phyloP scores from a whole-genome alignment of 2,113 vertebrate genomes.

The Cynopterus brachyotis region DNA sequence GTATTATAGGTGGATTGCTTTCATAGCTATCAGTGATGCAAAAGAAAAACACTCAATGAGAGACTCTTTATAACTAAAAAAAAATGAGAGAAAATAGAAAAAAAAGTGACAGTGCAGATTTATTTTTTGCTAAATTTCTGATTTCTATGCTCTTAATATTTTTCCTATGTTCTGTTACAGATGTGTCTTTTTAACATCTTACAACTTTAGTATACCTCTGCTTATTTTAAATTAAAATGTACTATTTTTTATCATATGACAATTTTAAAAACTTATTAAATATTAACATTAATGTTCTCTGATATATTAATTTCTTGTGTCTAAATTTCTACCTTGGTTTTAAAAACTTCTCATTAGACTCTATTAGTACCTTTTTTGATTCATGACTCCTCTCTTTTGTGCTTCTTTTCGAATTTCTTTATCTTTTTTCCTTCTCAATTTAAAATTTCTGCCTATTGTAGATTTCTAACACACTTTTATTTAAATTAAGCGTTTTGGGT shows the following conservation, averaged over 20 bases:
- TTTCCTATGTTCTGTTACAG: background rate
- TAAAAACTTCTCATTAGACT: background rate
- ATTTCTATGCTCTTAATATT: background rate
- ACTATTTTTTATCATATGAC: background rate
- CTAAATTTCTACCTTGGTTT: background rate
- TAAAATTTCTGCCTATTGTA: background rate
- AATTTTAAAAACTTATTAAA: background rate
- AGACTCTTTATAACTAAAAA: background rate
- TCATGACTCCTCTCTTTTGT: background rate
- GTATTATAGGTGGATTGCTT: background rate
- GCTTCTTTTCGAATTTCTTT: background rate
- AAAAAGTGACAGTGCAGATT: background rate
- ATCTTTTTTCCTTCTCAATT: background rate
- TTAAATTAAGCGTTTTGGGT: background rate
- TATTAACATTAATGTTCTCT: background rate
- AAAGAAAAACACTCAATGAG: background rate
- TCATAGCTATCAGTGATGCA: background rate
- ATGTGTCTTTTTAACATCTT: background rate
- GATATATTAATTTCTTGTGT: background rate
- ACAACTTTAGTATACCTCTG: background rate
- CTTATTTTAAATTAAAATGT: background rate
- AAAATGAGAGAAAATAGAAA: background rate
- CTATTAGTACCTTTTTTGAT: background rate
- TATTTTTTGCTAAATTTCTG: background rate
- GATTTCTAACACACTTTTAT: background rate